phyloP scores from a whole-genome alignment of 2,888 invertebrate species.

The Eristalis arbustorum region DNA sequence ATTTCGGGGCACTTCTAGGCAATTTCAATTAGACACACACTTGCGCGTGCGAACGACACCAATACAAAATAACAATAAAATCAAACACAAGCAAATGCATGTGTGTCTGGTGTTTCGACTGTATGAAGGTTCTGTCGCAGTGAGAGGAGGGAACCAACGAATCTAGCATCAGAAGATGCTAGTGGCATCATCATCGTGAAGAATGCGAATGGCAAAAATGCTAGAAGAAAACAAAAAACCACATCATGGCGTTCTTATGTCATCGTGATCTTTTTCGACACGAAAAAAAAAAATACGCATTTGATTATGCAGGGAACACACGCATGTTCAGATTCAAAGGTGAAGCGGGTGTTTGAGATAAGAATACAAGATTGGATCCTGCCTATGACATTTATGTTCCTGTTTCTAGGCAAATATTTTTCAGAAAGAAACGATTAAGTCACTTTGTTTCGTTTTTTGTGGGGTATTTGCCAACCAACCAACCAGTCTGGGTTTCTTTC shows the following conservation, averaged over 20 bases:
- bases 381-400: not conserved
- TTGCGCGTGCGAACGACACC: not conserved
- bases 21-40: constrained; percentile 5
- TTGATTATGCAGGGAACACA: constrained; percentile 36
- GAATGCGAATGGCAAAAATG: constrained; percentile 19
- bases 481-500: not conserved
- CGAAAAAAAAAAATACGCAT: constrained; percentile 44
- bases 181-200: not conserved
- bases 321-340: not conserved
- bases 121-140: not conserved
- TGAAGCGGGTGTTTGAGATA: not conserved
- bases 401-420: not conserved
- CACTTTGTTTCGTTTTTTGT: not conserved
- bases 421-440: not conserved
- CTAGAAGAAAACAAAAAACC: not conserved
- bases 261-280: constrained; percentile 32
- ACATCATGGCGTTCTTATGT: constrained; percentile 21
- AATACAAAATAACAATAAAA: not conserved
- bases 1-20: constrained; percentile 5
- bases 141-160: not conserved
- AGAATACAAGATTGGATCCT: constrained; percentile 25
- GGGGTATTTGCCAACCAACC: not conserved
- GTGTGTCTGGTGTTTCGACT: not conserved
- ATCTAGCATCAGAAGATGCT: constrained; percentile 14
- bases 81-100: not conserved